Conservation (phyloP, 2,888 invertebrate species). For the Emmelina monodactyla region DNA sequence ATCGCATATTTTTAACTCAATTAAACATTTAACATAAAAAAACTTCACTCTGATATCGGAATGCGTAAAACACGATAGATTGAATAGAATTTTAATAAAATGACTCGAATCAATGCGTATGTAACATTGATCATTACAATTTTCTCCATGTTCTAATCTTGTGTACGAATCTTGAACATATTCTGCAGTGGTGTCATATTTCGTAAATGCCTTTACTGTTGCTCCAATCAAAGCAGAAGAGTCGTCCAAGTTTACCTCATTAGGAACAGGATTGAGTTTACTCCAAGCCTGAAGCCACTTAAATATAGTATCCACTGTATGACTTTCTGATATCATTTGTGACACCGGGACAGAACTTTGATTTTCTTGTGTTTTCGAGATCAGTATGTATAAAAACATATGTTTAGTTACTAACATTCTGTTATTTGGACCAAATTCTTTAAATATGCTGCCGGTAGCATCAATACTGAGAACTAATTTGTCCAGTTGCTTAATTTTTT, state of each 20-base stretch:
- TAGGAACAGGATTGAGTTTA: conserved; percentile 6
- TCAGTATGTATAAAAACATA: neutral
- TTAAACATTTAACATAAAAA: conserved; percentile 8
- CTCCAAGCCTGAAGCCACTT: conserved; percentile 9
- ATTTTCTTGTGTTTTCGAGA: neutral
- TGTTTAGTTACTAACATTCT: neutral
- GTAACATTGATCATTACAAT: conserved; percentile 4
- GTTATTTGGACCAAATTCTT: neutral
- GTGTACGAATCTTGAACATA: conserved; percentile 8
- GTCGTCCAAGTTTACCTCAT: conserved; percentile 11
- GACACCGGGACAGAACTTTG: neutral
- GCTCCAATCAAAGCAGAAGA: conserved; percentile 12
- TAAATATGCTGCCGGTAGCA: neutral
- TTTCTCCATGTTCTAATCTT: conserved; percentile 3
- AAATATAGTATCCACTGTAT: conserved; percentile 8
- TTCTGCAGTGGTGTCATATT: conserved; percentile 8
- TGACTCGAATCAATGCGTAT: conserved; percentile 10
- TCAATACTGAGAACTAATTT: neutral
- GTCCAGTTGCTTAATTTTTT: neutral
- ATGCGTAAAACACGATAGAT: conserved; percentile 7
- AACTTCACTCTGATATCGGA: conserved; percentile 5
- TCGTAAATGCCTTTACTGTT: conserved; percentile 8
- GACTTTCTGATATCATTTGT: conserved; percentile 10
- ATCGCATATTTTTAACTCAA: conserved; percentile 2
- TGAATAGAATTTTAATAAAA: conserved; percentile 8